Evolutionary conservation across 2,113 vertebrate species (phyloP).

Genomic region (Gambusia affinis): DNA sequence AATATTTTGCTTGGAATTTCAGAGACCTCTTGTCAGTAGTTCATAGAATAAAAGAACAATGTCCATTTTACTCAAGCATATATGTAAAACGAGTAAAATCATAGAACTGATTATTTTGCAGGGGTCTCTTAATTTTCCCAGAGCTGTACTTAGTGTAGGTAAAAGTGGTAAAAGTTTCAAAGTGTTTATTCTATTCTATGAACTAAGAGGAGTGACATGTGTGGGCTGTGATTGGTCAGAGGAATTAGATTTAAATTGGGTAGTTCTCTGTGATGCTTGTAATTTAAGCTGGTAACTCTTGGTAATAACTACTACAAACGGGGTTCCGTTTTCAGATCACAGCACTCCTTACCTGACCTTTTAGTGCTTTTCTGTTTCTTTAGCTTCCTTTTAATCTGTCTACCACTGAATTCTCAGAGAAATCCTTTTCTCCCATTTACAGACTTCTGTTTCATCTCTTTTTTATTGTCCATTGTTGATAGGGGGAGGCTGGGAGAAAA

Average conservation of each 20-base stretch:
- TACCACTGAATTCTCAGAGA: conserved; percentile 55
- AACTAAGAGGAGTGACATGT: conserved; percentile 43
- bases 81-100: too few relatives aligned
- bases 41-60: too few relatives aligned
- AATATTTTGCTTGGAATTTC: too few relatives aligned
- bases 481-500: conserved; percentile 44
- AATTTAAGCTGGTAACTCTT: conserved; percentile 22
- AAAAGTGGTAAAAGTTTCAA: conserved; percentile 51
- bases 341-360: conserved; percentile 27
- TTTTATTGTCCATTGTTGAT: conserved; percentile 54
- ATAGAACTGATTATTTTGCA: too few relatives aligned
- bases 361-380: conserved; percentile 25
- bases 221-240: conserved; percentile 49
- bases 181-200: conserved; percentile 64
- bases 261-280: conserved; percentile 51
- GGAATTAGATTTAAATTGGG: conserved; percentile 45
- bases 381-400: conserved; percentile 40
- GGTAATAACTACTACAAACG: conserved; percentile 47
- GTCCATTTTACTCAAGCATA: too few relatives aligned
- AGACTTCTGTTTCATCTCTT: conserved; percentile 59
- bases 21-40: too few relatives aligned
- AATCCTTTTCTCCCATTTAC: conserved; percentile 53
- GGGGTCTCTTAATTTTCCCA: too few relatives aligned
- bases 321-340: conserved; percentile 42
- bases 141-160: neutral